Percentiles rank a stretch among this genome's conserved stretches.
Conservation (phyloP, 1,140 invertebrate genomes). For the Leptoteleia sp. region DNA sequence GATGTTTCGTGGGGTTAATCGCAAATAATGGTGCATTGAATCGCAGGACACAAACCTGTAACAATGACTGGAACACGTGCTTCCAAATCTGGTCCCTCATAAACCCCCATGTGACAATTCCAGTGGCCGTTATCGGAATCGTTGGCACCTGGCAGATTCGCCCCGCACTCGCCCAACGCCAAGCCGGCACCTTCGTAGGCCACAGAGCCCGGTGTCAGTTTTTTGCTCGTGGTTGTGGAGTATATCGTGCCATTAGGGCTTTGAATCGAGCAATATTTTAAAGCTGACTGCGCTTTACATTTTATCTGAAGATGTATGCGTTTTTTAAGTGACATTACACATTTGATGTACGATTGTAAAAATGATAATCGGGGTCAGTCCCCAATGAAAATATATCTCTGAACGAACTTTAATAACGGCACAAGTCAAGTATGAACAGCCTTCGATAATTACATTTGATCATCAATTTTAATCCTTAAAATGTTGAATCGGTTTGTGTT, state of each 20-base stretch:
- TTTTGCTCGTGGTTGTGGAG: conserved; percentile 50
- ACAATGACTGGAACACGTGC: conserved; percentile 67
- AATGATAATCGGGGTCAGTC: conserved; percentile 37
- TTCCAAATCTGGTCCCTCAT: conserved; percentile 64
- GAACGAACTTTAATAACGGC: conserved; percentile 19
- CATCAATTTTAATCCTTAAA: too few relatives aligned
- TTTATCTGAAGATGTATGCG: conserved; percentile 67
- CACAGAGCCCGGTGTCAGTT: conserved; percentile 26
- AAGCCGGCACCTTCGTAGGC: conserved; percentile 69
- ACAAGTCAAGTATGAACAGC: conserved; percentile 8
- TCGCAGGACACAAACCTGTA: conserved; percentile 68
- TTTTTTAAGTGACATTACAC: conserved; percentile 44
- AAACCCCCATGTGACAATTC: conserved; percentile 72
- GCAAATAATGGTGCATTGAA: conserved; percentile 13
- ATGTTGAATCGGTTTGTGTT: too few relatives aligned
- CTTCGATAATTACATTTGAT: too few relatives aligned
- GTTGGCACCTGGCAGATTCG: conserved; percentile 61
- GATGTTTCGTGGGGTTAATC: conserved; percentile 20
- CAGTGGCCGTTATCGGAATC: conserved; percentile 69
- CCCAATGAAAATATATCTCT: conserved; percentile 2
- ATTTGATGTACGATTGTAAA: conserved; percentile 28
- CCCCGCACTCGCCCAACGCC: conserved; percentile 70
- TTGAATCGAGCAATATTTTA: conserved; percentile 74
- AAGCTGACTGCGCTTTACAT: conserved; percentile 63
- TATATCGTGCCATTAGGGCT: conserved; percentile 72